phyloP scores from a whole-genome alignment of 2,888 invertebrate species.

The Dynastes maya region DNA sequence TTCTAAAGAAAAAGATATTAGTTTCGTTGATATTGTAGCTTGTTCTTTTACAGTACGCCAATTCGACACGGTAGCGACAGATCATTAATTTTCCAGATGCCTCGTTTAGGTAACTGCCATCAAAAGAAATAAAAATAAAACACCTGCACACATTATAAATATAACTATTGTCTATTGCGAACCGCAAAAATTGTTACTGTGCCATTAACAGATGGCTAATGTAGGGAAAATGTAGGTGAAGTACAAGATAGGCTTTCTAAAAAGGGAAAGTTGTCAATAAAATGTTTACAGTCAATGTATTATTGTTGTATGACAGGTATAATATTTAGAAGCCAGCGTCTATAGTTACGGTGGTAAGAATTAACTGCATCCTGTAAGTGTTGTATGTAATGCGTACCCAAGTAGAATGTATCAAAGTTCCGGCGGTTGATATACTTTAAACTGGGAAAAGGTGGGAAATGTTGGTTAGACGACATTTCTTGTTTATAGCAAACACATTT shows the following conservation, averaged over 20 bases:
- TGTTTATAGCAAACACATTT: too few relatives aligned
- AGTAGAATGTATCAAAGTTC: too few relatives aligned
- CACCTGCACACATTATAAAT: slow-evolving; percentile 39
- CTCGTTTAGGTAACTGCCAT: neutral
- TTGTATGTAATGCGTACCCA: too few relatives aligned
- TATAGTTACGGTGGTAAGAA: too few relatives aligned
- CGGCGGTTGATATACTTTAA: too few relatives aligned
- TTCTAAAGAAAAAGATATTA: slow-evolving; percentile 37
- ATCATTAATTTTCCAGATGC: slow-evolving; percentile 39
- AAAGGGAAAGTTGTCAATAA: too few relatives aligned
- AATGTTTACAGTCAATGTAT: too few relatives aligned
- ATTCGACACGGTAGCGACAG: slow-evolving; percentile 9
- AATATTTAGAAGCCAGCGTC: too few relatives aligned
- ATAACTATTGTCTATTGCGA: slow-evolving; percentile 15
- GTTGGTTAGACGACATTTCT: too few relatives aligned
- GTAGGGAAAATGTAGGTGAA: slow-evolving; percentile 14
- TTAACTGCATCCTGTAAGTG: too few relatives aligned
- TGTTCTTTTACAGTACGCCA: slow-evolving; percentile 15
- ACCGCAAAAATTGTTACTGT: slow-evolving; percentile 26
- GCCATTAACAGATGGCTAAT: slow-evolving; percentile 22
- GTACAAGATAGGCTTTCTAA: neutral
- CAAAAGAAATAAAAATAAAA: slow-evolving; percentile 13
- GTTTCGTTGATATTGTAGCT: slow-evolving; percentile 12
- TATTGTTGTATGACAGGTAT: too few relatives aligned
- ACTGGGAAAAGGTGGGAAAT: too few relatives aligned